Conservation (phyloP, 2,797 vertebrate genomes). For the Cygnus olor region DNA sequence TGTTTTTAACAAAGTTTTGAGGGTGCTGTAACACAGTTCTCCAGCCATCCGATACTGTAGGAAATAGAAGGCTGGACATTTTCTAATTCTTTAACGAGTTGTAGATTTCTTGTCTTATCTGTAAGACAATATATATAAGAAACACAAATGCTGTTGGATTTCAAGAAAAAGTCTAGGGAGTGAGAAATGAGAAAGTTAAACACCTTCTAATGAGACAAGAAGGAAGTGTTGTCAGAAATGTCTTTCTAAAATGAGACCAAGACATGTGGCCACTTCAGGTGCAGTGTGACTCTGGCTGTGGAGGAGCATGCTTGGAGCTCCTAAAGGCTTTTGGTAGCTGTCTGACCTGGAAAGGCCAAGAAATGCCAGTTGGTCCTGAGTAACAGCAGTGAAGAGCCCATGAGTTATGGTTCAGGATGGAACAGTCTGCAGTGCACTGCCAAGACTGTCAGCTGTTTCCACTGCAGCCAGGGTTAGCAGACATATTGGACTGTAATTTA, state of each 20-base stretch:
- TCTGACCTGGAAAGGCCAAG: not conserved
- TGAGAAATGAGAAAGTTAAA: not conserved
- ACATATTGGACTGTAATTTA: not conserved
- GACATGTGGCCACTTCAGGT: not conserved
- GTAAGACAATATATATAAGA: not conserved
- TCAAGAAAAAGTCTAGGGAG: not conserved
- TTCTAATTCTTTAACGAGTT: not conserved
- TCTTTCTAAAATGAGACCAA: not conserved
- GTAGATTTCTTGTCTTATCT: not conserved
- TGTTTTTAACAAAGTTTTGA: not conserved
- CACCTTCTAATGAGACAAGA: not conserved
- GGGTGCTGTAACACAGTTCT: not conserved
- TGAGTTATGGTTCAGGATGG: not conserved
- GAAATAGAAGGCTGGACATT: not conserved
- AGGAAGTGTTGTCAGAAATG: accelerated
- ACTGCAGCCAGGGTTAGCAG: not conserved
- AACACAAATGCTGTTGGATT: not conserved
- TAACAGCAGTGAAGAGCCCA: not conserved
- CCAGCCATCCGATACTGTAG: not conserved
- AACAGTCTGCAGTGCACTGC: not conserved
- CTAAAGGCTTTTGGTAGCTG: not conserved
- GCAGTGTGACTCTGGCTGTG: not conserved
- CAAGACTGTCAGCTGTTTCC: not conserved
- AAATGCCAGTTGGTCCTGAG: accelerated
- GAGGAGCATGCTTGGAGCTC: not conserved